phyloP scores from a whole-genome alignment of 2,113 vertebrate species.

The Hippolais icterina region DNA sequence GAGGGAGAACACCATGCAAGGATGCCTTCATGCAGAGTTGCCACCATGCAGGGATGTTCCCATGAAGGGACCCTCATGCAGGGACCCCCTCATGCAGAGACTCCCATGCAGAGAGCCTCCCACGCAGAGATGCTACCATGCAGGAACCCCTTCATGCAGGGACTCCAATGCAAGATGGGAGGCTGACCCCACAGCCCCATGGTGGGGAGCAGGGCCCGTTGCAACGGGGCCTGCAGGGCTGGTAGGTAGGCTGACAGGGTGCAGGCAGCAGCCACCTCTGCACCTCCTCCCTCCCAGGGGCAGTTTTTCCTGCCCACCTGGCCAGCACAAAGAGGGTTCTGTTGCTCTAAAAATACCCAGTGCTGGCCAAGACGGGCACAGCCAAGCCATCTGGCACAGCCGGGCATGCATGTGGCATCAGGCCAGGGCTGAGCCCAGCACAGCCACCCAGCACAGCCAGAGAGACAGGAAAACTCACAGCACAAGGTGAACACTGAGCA shows the following conservation, averaged over 20 bases:
- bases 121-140: background rate
- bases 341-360: conserved; percentile 12
- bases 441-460: background rate
- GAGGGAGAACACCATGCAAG: background rate
- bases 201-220: rapidly evolving
- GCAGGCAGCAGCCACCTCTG: background rate
- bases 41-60: background rate
- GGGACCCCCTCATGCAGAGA: background rate
- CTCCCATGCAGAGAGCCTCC: background rate
- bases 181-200: background rate
- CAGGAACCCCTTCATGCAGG: background rate
- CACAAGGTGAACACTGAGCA: background rate
- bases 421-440: background rate
- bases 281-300: background rate
- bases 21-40: background rate
- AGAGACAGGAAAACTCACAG: background rate
- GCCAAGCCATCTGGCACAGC: background rate
- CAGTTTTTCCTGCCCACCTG: background rate
- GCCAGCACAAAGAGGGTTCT: conserved; percentile 29
- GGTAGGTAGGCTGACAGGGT: background rate
- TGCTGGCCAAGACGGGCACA: background rate
- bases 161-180: background rate
- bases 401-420: background rate
- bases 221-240: background rate
- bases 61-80: background rate